phyloP scores from a whole-genome alignment of 2,888 invertebrate genomes.

The Agelastica alni region DNA sequence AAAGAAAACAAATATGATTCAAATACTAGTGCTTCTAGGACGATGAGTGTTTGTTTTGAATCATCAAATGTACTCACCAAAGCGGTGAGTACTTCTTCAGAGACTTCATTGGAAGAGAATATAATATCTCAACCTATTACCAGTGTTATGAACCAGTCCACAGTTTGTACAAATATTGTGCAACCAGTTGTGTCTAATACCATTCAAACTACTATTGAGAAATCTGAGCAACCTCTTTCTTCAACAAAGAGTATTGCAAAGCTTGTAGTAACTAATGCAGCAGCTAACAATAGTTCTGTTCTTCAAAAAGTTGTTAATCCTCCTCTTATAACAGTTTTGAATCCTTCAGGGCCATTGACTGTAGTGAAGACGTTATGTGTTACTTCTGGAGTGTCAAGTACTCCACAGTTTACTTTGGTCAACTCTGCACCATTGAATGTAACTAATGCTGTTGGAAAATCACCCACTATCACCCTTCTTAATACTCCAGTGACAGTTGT shows the following conservation, averaged over 20 bases:
- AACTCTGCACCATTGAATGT: constrained; percentile 50
- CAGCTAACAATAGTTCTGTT: constrained; percentile 35
- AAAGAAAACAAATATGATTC: constrained; percentile 38
- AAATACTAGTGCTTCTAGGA: constrained; percentile 35
- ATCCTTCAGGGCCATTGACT: constrained; percentile 52
- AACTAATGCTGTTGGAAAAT: constrained; percentile 47
- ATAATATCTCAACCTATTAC: constrained; percentile 14
- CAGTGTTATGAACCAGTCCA: constrained; percentile 25
- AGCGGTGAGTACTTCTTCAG: constrained; percentile 19
- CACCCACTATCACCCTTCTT: constrained; percentile 52
- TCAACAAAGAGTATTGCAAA: constrained; percentile 42
- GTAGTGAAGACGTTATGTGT: constrained; percentile 54
- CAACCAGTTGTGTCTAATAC: constrained; percentile 22
- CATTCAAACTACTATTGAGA: constrained; percentile 22
- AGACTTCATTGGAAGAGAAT: constrained; percentile 20
- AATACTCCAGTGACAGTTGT: constrained; percentile 54
- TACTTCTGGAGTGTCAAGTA: constrained; percentile 48
- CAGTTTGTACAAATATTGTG: constrained; percentile 25
- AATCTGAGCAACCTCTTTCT: constrained; percentile 16
- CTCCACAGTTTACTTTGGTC: constrained; percentile 53
- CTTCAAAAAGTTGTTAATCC: constrained; percentile 48
- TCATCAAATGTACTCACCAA: constrained; percentile 47
- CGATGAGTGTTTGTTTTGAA: constrained; percentile 55
- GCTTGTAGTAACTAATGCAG: constrained; percentile 43
- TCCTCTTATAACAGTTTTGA: constrained; percentile 54